Percentiles rank a stretch among this genome's conserved stretches.
These are phyloP conservation scores for Gymnocypris eckloni DNA, from an alignment of 2,797 vertebrate genomes.

Conservation along the genomic window DNA sequence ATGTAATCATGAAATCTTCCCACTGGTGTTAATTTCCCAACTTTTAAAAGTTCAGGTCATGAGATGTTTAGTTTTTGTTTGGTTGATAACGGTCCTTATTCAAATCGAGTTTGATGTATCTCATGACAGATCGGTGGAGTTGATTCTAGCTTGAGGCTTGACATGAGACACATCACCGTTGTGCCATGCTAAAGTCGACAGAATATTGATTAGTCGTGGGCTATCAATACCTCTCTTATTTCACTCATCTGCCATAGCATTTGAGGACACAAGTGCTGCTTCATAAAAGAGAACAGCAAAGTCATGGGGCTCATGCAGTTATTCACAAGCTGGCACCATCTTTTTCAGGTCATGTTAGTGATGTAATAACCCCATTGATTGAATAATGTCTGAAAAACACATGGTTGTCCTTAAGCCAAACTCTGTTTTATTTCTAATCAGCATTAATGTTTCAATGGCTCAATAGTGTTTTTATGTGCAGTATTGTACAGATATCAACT, in stretches of 20 bases:
- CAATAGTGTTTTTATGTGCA: conserved; percentile 62
- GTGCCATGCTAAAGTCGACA: background rate
- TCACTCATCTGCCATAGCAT: conserved; percentile 10
- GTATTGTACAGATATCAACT: conserved; percentile 87
- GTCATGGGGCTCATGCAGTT: conserved; percentile 27
- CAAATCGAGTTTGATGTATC: conserved; percentile 6
- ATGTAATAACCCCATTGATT: background rate
- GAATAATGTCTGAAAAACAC: background rate
- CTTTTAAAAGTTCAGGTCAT: background rate
- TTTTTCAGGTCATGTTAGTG: background rate
- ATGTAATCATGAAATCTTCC: background rate
- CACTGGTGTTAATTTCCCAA: background rate
- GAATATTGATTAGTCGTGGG: conserved; percentile 41
- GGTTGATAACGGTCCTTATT: background rate
- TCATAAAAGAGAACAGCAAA: background rate
- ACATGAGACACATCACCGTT: conserved; percentile 12
- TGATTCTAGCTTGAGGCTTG: conserved; percentile 22
- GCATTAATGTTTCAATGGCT: background rate
- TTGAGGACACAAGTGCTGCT: background rate
- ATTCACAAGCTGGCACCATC: conserved; percentile 3
- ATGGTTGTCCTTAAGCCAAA: background rate
- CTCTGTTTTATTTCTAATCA: background rate
- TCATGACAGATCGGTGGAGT: conserved; percentile 27
- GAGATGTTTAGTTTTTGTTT: background rate
- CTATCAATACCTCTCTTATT: conserved; percentile 15